These are phyloP conservation scores for Australoheros scitulus DNA, from an alignment of 2,113 vertebrate species.

Conservation along the genomic window DNA sequence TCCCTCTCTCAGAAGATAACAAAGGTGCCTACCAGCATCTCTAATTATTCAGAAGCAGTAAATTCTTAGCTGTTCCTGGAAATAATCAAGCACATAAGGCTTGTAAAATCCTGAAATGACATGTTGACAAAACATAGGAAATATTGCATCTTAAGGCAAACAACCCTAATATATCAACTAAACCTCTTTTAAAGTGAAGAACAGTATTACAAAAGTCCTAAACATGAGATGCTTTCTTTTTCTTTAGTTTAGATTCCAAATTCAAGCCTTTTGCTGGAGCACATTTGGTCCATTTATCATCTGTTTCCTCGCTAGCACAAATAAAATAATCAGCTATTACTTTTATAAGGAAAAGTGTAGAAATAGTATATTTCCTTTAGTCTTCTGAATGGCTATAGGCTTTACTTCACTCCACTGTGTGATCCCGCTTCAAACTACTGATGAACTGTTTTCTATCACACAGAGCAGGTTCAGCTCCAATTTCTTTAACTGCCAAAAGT, in stretches of 20 bases:
- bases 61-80: not conserved
- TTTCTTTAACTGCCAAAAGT: slow-evolving; percentile 7
- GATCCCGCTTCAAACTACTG: no score
- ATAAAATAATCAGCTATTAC: not conserved
- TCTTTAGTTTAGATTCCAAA: not conserved
- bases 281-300: not conserved
- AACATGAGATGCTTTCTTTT: not conserved
- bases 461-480: slow-evolving; percentile 11
- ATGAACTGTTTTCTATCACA: not conserved
- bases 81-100: not conserved
- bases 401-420: not conserved
- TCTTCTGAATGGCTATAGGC: not conserved
- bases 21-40: not conserved
- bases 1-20: not conserved
- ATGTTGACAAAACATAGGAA: not conserved
- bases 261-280: not conserved
- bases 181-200: no score
- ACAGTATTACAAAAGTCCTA: not conserved
- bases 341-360: not conserved
- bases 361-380: not conserved
- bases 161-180: no score
- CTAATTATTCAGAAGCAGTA: not conserved
- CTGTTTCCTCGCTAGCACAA: not conserved
- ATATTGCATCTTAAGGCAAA: no score
- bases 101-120: not conserved